A percentile compares a stretch with the other conserved stretches of the same genome.
Conservation (phyloP, 2,113 vertebrate genomes). For the Anseranas semipalmata region DNA sequence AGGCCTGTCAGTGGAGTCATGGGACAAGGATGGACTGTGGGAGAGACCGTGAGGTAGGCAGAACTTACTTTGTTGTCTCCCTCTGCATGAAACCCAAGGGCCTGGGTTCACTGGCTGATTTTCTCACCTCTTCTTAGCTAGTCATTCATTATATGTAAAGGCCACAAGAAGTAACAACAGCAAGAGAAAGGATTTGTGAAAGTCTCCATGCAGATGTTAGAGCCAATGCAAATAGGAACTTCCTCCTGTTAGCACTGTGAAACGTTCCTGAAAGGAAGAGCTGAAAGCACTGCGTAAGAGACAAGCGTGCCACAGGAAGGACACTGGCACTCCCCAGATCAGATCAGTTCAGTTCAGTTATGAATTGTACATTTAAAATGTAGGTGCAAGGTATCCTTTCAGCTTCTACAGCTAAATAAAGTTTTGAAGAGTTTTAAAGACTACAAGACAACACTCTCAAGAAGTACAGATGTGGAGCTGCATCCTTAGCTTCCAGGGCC, state of each 20-base stretch:
- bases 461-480: neutral
- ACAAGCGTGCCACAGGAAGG: neutral
- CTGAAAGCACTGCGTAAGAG: neutral
- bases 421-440: neutral
- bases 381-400: neutral
- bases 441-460: neutral
- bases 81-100: neutral
- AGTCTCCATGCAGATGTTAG: neutral
- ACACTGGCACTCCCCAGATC: neutral
- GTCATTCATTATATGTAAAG: neutral
- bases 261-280: neutral
- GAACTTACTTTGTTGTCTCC: neutral
- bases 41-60: neutral
- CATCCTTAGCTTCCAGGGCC: neutral
- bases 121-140: rapidly evolving
- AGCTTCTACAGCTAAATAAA: neutral
- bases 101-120: neutral
- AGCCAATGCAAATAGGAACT: neutral
- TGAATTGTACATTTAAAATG: neutral
- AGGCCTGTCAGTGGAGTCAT: neutral
- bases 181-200: neutral
- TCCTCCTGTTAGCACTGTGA: neutral
- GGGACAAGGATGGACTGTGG: neutral
- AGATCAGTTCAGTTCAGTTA: neutral
- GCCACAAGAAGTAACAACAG: neutral